Base-by-base conservation (phyloP, 2,797 vertebrate genomes). In the Acipenser oxyrinchus region DNA sequence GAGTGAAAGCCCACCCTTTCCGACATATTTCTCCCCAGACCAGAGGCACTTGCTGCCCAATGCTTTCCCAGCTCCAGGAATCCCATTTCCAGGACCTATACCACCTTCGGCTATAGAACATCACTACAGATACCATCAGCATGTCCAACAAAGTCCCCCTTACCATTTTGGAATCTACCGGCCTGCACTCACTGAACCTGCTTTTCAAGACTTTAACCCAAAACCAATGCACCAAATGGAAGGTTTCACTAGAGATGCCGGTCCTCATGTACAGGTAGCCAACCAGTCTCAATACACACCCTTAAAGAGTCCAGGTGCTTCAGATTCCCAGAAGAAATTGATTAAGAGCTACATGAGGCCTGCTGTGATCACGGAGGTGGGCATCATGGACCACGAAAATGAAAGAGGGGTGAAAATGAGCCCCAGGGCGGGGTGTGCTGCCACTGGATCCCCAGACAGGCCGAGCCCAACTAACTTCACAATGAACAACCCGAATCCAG, bases 391-490 rank as follows among this genome's bases (percentile, higher is more conserved):
- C 23, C 79, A 81, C 79, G 87, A 75, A 74, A 81, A 10, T 55
- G 91, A 94, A 69, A 82, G 89, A 60, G 84, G 86, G 7, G 90
- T 88, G 49, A 89, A 94, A 68, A 89, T 92, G 80, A 99, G 97
- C 72, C 97, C 97, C 1, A 89, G 92, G 0, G 93, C 90, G 0
- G 96, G 93, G 23, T 95, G 89, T 0, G 93, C 95, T 0, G 95
- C 96, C 18, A 90, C 90, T 0, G 96, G 97, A 23, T 99, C 97
- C 10, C 97, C 97, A 0, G 93, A 95, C 68, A 90, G 94, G 79
- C 95, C 96, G 0, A 91, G 88, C 69, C 90, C 94, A 57, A 90
- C 89, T 63, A 90, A 94, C 70, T 83, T 91, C 78, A 86, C 86
- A 0, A 93, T 93, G 81, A 93, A 79, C 8, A 87, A 90, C 52